Percentiles rank a stretch among this genome's conserved stretches.
These are phyloP conservation scores for Myopa tessellatipennis DNA, from an alignment of 2,888 invertebrate genomes.

Conservation along the genomic window DNA sequence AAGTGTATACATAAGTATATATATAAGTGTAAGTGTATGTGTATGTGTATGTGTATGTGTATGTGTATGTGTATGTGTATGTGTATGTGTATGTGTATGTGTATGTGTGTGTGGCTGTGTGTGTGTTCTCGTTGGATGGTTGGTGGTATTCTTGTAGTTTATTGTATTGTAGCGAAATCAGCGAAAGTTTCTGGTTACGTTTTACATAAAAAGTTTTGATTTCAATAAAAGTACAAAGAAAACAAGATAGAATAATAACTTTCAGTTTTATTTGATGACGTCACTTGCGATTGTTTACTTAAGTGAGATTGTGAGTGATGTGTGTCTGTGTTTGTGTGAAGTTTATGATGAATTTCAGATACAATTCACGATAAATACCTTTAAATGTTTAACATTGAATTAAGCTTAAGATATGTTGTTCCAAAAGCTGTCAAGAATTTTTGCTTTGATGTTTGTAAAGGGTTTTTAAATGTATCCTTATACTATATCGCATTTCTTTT, in stretches of 20 bases:
- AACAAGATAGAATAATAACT: constrained; percentile 17
- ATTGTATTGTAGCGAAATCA: constrained; percentile 23
- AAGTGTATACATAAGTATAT: background rate
- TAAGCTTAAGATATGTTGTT: too few species aligned
- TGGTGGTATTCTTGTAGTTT: background rate
- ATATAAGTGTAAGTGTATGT: background rate
- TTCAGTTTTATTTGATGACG: constrained; percentile 41
- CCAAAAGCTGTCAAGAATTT: too few species aligned
- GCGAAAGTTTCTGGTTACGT: constrained; percentile 14
- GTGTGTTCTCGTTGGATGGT: background rate
- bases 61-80: background rate
- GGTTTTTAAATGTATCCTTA: too few species aligned
- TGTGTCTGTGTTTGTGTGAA: too few species aligned
- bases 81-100: background rate
- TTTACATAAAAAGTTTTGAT: constrained; percentile 13
- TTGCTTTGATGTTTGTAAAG: too few species aligned
- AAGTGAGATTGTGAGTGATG: too few species aligned
- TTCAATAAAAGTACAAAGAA: background rate
- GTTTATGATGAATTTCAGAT: too few species aligned
- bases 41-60: background rate
- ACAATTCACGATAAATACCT: too few species aligned
- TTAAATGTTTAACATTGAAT: too few species aligned
- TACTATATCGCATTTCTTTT: too few species aligned
- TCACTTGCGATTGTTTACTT: constrained; percentile 2
- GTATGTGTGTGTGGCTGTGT: background rate